Evolutionary conservation across 1,140 invertebrate species (phyloP).

Genomic region (Cotesia typhae): DNA sequence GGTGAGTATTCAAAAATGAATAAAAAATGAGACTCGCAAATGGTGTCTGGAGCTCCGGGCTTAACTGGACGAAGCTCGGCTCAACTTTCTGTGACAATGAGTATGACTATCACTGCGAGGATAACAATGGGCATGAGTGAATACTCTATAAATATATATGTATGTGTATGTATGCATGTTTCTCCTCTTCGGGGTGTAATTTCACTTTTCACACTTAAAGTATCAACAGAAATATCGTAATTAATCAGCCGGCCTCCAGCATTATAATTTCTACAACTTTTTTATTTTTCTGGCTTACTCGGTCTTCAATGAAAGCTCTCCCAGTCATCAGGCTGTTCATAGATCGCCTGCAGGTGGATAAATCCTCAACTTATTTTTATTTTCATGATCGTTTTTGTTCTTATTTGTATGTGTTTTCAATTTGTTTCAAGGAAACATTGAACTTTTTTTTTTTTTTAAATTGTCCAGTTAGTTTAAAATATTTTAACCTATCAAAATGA

Average conservation of each 20-base stretch:
- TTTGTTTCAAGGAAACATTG: not conserved
- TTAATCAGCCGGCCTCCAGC: constrained; percentile 23
- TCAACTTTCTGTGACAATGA: not conserved
- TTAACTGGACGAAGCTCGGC: constrained; percentile 5
- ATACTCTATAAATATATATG: too few species aligned
- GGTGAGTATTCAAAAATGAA: constrained; percentile 1
- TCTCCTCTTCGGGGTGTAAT: not conserved
- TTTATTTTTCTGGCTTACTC: constrained; percentile 4
- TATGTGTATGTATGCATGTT: too few species aligned
- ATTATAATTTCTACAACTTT: constrained; percentile 20
- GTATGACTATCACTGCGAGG: not conserved
- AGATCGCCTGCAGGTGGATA: too few species aligned
- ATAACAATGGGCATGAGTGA: not conserved
- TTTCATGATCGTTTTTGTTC: not conserved
- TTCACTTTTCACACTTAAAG: constrained; percentile 18
- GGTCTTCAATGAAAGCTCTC: not conserved
- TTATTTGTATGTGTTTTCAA: not conserved
- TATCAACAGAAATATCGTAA: constrained; percentile 11
- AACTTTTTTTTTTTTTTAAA: not conserved
- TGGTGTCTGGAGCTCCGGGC: not conserved
- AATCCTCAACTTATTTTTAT: not conserved
- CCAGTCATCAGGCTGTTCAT: not conserved
- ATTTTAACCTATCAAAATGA: too few species aligned
- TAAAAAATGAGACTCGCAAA: not conserved
- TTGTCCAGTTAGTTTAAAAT: too few species aligned